phyloP scores from a whole-genome alignment of 2,888 invertebrate genomes.

The Tinea semifulvella region DNA sequence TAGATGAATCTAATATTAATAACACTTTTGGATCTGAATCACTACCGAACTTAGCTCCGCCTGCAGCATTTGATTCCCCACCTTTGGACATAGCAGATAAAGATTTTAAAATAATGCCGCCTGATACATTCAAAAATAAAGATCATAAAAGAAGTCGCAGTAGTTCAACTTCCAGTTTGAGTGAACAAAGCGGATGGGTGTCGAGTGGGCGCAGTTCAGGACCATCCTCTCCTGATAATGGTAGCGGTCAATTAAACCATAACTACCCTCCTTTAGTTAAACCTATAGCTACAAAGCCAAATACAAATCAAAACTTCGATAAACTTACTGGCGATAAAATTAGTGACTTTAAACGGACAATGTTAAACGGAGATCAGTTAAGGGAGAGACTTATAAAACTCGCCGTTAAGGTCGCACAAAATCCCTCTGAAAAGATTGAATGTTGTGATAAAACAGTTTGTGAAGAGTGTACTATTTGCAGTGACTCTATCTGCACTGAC shows the following conservation, averaged over 20 bases:
- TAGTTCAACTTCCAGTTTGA: constrained; percentile 73
- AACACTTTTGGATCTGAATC: constrained; percentile 72
- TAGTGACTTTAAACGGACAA: constrained; percentile 54
- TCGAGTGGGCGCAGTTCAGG: constrained; percentile 77
- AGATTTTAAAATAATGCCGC: constrained; percentile 60
- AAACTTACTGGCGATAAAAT: constrained; percentile 43
- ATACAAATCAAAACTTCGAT: constrained; percentile 26
- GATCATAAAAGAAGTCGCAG: constrained; percentile 51
- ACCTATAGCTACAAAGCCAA: constrained; percentile 20
- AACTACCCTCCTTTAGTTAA: constrained; percentile 45
- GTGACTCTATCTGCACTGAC: constrained; percentile 60
- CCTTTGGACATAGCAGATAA: constrained; percentile 58
- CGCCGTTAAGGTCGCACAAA: constrained; percentile 58
- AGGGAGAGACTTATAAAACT: constrained; percentile 72
- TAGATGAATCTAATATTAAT: constrained; percentile 63
- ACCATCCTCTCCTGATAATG: constrained; percentile 69
- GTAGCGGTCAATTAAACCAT: constrained; percentile 60
- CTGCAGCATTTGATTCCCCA: constrained; percentile 68
- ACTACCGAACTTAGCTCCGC: constrained; percentile 74
- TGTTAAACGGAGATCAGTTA: constrained; percentile 72
- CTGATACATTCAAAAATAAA: constrained; percentile 56
- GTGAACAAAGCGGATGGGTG: constrained; percentile 90
- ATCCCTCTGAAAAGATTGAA: constrained; percentile 56
- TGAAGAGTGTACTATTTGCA: constrained; percentile 60
- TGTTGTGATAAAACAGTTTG: constrained; percentile 63